Conservation (phyloP, 2,797 vertebrate genomes). For the Ptychobarbus kaznakovi region DNA sequence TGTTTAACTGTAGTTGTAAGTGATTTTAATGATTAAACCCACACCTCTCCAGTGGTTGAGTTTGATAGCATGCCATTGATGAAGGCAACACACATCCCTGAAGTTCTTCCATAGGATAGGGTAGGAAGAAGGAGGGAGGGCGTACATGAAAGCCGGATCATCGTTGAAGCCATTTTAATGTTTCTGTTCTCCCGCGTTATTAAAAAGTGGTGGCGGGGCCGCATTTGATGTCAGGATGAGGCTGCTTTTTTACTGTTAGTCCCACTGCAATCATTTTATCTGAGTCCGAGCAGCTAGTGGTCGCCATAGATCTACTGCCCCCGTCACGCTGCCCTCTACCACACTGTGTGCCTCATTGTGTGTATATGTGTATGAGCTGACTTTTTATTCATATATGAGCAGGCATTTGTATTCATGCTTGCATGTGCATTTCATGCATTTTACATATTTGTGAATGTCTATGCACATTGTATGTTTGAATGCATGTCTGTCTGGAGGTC, state of each 20-base stretch:
- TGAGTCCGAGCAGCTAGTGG: slow-evolving; percentile 86
- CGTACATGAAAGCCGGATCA: slow-evolving; percentile 54
- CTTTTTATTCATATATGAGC: slow-evolving; percentile 57
- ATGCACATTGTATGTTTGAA: slow-evolving; percentile 70
- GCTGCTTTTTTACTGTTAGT: slow-evolving; percentile 83
- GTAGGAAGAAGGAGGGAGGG: slow-evolving; percentile 24
- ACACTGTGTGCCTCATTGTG: slow-evolving; percentile 79
- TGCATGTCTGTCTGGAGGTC: slow-evolving; percentile 70
- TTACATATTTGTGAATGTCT: slow-evolving; percentile 66
- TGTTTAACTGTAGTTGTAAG: not conserved
- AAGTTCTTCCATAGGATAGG: slow-evolving; percentile 18
- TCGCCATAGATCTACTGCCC: slow-evolving; percentile 89
- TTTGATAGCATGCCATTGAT: slow-evolving; percentile 46
- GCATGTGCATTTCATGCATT: slow-evolving; percentile 38
- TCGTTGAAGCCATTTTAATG: slow-evolving; percentile 79
- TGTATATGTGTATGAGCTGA: slow-evolving; percentile 61
- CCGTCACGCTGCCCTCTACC: slow-evolving; percentile 81
- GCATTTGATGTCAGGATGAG: slow-evolving; percentile 87
- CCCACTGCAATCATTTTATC: slow-evolving; percentile 88
- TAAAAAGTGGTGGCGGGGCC: slow-evolving; percentile 64
- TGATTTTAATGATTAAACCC: slow-evolving; percentile 1
- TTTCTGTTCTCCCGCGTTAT: slow-evolving; percentile 74
- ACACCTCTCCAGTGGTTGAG: slow-evolving; percentile 26
- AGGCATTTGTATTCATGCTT: slow-evolving; percentile 34
- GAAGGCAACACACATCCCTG: slow-evolving; percentile 1